These are phyloP conservation scores for Tonatia bakeri DNA, from an alignment of 2,113 vertebrate species.

Conservation along the genomic window DNA sequence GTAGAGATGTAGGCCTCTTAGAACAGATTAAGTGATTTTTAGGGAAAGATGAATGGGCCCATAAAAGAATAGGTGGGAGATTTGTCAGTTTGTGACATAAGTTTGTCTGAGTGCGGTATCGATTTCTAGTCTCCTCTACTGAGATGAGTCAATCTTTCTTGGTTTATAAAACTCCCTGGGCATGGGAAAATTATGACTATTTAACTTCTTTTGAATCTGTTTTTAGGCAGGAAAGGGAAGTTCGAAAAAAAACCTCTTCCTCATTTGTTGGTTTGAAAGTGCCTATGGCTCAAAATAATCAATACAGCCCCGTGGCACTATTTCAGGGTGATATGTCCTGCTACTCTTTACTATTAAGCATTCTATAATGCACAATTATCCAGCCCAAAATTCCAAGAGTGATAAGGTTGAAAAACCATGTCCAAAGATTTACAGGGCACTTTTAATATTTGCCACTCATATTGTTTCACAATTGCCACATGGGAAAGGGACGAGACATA, in stretches of 20 bases:
- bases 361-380: not conserved
- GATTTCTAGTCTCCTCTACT: not conserved
- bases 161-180: not conserved
- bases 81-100: not conserved
- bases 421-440: not conserved
- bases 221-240: not conserved
- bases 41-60: not conserved
- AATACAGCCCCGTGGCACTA: not conserved
- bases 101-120: not conserved
- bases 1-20: not conserved
- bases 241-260: not conserved
- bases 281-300: not conserved
- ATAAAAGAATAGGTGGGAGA: not conserved
- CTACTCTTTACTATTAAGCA: not conserved
- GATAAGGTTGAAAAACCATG: not conserved
- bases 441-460: not conserved
- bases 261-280: not conserved
- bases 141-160: not conserved
- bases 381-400: not conserved
- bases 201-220: not conserved
- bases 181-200: not conserved
- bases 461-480: not conserved
- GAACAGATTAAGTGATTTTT: not conserved
- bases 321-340: not conserved
- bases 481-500: not conserved